Evolutionary conservation across 2,888 invertebrate genomes (phyloP), one percentile per base, ranked within the genome.

Genomic region (Zeuzera pyrina): DNA sequence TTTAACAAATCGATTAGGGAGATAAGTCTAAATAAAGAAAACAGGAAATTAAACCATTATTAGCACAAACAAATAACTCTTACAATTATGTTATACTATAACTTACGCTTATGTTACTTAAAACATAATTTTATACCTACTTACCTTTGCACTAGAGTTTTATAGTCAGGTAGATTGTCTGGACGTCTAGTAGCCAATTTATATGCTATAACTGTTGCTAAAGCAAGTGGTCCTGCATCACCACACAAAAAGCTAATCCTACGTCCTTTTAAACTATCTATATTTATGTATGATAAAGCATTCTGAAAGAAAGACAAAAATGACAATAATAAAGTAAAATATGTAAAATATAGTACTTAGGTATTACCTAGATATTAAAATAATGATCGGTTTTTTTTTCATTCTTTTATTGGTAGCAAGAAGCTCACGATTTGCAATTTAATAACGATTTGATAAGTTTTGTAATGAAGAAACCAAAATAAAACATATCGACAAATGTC

Each of bases 151-250:
- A 84, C 72, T 37, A 86, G 50, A 31, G 57, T 55, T 48, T 73
- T 69, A 35, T 85, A 77, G 52, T 88, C 85, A 16, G 85, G 78
- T 14, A 76, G 49, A 31, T 78, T 66, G 2, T 55, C 47, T 19
- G 63, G 63, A 10, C 58, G 49, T 38, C 47, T 57, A 7, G 34
- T 41, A 10, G 86, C 86, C 39, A 89, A 58, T 46, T 81, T 84
- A 47, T 88, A 74, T 31, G 92, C 88, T 34, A 92, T 76, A 3
- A 87, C 88, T 3, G 90, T 86, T 5, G 90, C 90, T 7, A 94
- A 84, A 2, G 93, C 93, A 47, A 91, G 87, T 16, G 92, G 88
- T 0, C 95, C 95, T 28, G 90, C 89, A 65, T 90, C 89, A 10
- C 95, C 95, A 49, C 93, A 87, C 12, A 94, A 63, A 63, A 94